Evolutionary conservation across 2,113 vertebrate genomes (phyloP), one percentile per base, ranked within the genome.

Genomic region (Miniopterus natalensis): DNA sequence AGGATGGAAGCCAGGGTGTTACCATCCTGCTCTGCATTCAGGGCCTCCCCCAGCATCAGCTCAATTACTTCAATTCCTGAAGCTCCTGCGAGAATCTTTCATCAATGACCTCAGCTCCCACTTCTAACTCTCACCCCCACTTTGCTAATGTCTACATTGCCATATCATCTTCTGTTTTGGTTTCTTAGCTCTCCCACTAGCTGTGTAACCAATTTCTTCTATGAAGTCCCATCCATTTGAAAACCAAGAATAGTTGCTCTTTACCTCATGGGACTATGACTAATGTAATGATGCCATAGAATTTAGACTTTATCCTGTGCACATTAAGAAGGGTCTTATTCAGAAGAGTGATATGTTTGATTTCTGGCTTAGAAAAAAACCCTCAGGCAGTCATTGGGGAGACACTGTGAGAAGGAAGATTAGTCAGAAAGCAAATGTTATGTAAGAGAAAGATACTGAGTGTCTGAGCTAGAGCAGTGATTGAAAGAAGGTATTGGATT

Each of bases 391-490:
- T 21, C 45, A 3, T 2, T 88, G 40, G 45, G 57, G 25, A 84
- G 40, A 89, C 81, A 87, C 0, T 83, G 31, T 25, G 84, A 88
- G n/a, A 87, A 95, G 15, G 81, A n/a, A 27, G 36, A 66, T 89
- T 59, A 94, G 36, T 94, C 80, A 94, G 42, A 92, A 29, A 9
- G 49, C 27, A 89, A 78, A 75, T 87, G 40, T 89, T 86, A 89
- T 49, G 3, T 87, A 87, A 87, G 81, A 88, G 27, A 55, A 23
- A 78, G 36, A 94, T 74, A 63, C 66, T 49, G 75, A 68, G 9
- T 71, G 36, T 75, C 61, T 12, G n/a, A 66, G 42, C 25, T 61
- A 66, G 51, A 94, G 75, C 20, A 61, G 51, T 70, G 77, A 87
- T 36, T 27, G 40, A 94, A 63, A 66, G 27, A 55, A 79, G 63